A percentile compares a stretch with the other conserved stretches of the same genome.
Conservation (phyloP, 2,797 vertebrate genomes). For the Sciaenops ocellatus region DNA sequence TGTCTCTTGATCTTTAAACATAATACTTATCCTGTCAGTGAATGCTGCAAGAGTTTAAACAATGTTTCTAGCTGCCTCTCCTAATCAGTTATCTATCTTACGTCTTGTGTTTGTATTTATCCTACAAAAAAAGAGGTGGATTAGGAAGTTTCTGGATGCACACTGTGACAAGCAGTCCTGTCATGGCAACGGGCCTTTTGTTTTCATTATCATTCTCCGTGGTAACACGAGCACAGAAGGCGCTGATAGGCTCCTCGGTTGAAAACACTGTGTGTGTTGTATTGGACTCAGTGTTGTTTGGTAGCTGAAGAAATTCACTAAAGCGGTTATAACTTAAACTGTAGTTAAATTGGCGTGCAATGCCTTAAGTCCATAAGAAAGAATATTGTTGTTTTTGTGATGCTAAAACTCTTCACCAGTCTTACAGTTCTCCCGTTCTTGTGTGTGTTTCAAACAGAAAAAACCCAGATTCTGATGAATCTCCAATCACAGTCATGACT, state of each 20-base stretch:
- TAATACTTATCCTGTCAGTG: neutral
- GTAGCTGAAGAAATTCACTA: constrained; percentile 19
- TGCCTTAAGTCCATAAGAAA: neutral
- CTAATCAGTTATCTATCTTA: neutral
- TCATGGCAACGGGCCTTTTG: constrained; percentile 43
- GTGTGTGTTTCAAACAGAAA: neutral
- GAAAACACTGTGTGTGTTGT: constrained; percentile 46
- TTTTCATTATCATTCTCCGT: constrained; percentile 53
- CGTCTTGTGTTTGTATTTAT: neutral
- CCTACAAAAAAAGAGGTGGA: constrained; percentile 1
- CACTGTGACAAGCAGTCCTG: constrained; percentile 32
- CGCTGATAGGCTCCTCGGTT: constrained; percentile 45
- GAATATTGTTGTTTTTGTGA: neutral
- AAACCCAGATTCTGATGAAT: neutral
- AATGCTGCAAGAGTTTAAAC: neutral
- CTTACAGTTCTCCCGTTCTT: neutral
- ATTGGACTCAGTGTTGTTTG: constrained; percentile 30
- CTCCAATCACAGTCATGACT: neutral
- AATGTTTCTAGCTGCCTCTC: neutral
- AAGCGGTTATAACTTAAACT: constrained; percentile 13
- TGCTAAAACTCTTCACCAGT: neutral
- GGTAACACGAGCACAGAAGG: constrained; percentile 60
- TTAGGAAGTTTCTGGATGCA: constrained; percentile 23
- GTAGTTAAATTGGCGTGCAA: neutral
- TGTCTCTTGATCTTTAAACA: neutral